Evolutionary conservation across 2,888 invertebrate species (phyloP).

Genomic region (Synergus gifuensis): DNA sequence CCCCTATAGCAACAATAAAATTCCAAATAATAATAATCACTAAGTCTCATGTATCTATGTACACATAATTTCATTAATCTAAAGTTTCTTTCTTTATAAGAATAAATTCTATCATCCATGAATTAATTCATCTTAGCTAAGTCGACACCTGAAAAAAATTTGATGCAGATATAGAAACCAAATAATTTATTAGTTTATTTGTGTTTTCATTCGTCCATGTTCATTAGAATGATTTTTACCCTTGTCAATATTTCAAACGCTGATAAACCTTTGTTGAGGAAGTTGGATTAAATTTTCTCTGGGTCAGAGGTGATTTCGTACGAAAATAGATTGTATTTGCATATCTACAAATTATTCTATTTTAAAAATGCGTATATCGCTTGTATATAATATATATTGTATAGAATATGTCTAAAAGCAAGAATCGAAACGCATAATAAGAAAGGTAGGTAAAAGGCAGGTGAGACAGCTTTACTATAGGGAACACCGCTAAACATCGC

Average conservation of each 20-base stretch:
- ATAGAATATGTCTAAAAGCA: slow-evolving; percentile 23
- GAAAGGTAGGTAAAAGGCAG: slow-evolving; percentile 62
- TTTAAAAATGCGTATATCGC: slow-evolving; percentile 19
- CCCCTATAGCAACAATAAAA: background rate
- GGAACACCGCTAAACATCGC: slow-evolving; percentile 53
- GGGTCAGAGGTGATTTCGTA: background rate
- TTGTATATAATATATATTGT: background rate
- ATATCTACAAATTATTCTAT: slow-evolving; percentile 14
- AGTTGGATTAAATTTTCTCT: background rate
- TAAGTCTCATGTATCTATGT: background rate
- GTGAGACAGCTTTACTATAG: slow-evolving; percentile 65
- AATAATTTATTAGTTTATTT: background rate
- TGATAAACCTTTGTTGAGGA: background rate
- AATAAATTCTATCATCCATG: background rate
- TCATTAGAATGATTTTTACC: slow-evolving; percentile 67
- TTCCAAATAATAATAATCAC: slow-evolving; percentile 24
- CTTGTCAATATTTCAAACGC: slow-evolving; percentile 61
- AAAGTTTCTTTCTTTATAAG: background rate
- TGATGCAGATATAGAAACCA: background rate
- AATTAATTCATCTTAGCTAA: background rate
- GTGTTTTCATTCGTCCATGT: slow-evolving; percentile 63
- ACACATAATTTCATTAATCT: background rate
- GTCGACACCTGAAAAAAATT: background rate
- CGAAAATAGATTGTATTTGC: background rate
- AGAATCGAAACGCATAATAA: slow-evolving; percentile 48